Evolutionary conservation across 2,888 invertebrate species (phyloP).

Genomic region (Villa cingulata): DNA sequence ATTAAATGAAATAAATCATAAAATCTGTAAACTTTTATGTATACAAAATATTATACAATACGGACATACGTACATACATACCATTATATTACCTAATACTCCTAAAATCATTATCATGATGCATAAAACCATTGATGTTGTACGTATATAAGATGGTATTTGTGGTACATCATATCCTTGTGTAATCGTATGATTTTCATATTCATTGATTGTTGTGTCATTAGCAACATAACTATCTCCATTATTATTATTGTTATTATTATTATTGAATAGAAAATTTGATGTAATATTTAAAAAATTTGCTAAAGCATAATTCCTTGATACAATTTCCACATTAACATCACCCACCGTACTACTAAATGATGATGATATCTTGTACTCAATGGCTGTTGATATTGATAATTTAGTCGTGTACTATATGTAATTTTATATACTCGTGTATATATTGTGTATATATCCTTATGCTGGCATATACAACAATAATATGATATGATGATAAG

Average conservation of each 20-base stretch:
- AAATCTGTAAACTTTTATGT: too few species aligned
- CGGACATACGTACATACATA: constrained; percentile 23
- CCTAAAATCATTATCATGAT: constrained; percentile 79
- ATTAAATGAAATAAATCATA: too few species aligned
- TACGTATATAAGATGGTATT: constrained; percentile 74
- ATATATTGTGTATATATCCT: too few species aligned
- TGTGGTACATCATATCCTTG: constrained; percentile 32
- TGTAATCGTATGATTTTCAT: background rate
- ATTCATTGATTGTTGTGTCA: background rate
- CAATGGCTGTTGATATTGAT: constrained; percentile 7
- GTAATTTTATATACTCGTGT: too few species aligned
- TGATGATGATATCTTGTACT: constrained; percentile 1
- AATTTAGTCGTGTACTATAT: background rate
- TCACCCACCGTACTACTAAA: background rate
- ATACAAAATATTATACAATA: too few species aligned
- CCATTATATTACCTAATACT: constrained; percentile 84
- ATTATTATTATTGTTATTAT: too few species aligned
- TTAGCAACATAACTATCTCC: too few species aligned
- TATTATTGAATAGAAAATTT: constrained; percentile 15
- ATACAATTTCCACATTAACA: constrained; percentile 15
- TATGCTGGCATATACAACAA: too few species aligned
- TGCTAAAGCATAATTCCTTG: constrained; percentile 17
- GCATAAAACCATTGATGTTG: constrained; percentile 78
- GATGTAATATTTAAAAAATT: constrained; percentile 15
- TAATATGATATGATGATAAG: too few species aligned